Evolutionary conservation across 2,113 vertebrate genomes (phyloP).

Genomic region (Indri indri): DNA sequence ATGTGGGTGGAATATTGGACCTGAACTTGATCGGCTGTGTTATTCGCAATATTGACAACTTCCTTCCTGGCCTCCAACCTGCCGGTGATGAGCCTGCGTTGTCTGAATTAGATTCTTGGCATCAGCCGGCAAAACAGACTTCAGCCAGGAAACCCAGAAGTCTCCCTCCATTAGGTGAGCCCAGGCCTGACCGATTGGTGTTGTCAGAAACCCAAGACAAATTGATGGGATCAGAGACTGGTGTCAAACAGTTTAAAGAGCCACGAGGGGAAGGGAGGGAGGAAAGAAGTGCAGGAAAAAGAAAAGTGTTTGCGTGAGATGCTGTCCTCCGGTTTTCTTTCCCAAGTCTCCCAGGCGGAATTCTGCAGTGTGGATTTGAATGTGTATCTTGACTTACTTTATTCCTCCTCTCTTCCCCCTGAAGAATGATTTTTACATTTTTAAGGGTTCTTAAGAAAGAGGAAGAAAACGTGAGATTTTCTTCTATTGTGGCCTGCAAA

Average conservation of each 20-base stretch:
- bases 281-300: background rate
- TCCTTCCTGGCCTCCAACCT: conserved; percentile 59
- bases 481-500: accelerated
- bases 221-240: background rate
- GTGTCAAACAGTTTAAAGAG: background rate
- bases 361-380: background rate
- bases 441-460: background rate
- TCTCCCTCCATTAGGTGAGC: background rate
- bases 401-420: background rate
- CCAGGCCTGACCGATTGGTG: background rate
- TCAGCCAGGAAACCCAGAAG: conserved; percentile 43
- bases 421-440: background rate
- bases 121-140: conserved; percentile 35
- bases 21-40: background rate
- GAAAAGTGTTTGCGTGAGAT: background rate
- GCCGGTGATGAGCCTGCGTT: conserved; percentile 48
- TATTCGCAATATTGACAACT: conserved; percentile 15
- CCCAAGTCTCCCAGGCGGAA: background rate
- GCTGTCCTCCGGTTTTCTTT: background rate
- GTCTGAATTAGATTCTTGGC: conserved; percentile 67
- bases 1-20: background rate
- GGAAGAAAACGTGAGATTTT: background rate
- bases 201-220: background rate
- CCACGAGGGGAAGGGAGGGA: background rate
- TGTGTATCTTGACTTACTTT: background rate